phyloP scores from a whole-genome alignment of 2,797 vertebrate genomes.

The Forpus xanthops region DNA sequence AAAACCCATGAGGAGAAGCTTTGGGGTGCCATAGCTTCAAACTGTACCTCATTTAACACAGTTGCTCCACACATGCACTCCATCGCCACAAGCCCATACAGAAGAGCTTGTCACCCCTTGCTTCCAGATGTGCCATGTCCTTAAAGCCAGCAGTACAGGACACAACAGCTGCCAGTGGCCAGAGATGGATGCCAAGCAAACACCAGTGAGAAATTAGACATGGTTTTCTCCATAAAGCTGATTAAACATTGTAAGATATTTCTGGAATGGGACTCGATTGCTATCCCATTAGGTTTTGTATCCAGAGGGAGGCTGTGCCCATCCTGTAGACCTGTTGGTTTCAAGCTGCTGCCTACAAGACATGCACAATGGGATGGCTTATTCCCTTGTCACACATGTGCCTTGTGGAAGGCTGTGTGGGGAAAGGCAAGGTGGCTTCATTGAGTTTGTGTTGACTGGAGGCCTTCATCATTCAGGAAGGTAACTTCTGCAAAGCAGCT shows the following conservation, averaged over 20 bases:
- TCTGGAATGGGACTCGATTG: not conserved
- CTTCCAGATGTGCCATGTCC: not conserved
- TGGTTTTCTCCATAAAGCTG: not conserved
- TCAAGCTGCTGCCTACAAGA: not conserved
- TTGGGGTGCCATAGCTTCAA: not conserved
- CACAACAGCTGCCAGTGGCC: not conserved
- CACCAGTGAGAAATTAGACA: not conserved
- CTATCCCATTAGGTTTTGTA: not conserved
- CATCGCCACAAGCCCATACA: not conserved
- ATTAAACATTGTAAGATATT: not conserved
- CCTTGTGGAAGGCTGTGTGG: not conserved
- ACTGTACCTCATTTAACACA: not conserved
- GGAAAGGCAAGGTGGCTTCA: not conserved
- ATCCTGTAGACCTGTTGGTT: not conserved
- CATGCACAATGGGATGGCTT: accelerated
- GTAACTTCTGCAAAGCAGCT: not conserved
- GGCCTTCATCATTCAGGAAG: not conserved
- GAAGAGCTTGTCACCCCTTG: not conserved
- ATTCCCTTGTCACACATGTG: not conserved
- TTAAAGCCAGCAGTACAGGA: not conserved
- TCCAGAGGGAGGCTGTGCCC: not conserved
- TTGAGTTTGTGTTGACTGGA: not conserved
- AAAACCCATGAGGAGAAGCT: not conserved
- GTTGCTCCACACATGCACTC: not conserved
- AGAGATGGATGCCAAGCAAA: not conserved